phyloP scores from a whole-genome alignment of 2,113 vertebrate genomes.

The Cranoglanis bouderius region DNA sequence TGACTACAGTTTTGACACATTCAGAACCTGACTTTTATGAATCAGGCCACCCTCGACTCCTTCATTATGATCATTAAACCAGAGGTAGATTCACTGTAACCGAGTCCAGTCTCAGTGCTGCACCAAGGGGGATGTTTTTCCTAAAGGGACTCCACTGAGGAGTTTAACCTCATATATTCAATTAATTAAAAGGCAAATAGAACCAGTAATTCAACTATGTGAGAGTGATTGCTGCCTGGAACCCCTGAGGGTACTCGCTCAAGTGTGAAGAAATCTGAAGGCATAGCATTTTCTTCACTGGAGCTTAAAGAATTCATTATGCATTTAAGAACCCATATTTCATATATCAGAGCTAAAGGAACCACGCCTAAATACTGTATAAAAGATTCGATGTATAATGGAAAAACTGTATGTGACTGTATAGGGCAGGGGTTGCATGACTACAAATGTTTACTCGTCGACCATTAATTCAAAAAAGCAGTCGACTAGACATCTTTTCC shows the following conservation, averaged over 20 bases:
- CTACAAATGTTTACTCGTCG: background rate
- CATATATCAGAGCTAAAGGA: background rate
- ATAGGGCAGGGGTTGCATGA: background rate
- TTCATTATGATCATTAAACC: background rate
- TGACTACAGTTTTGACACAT: background rate
- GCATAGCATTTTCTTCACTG: background rate
- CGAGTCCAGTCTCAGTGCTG: background rate
- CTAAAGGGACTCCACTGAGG: background rate
- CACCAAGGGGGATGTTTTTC: background rate
- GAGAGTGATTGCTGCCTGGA: background rate
- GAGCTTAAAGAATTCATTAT: background rate
- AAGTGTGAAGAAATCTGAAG: slow-evolving; percentile 1
- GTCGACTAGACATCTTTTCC: background rate
- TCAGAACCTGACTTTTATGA: background rate
- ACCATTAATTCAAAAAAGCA: background rate
- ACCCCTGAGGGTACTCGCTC: background rate
- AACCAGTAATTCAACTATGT: slow-evolving; percentile 27
- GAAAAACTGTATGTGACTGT: background rate
- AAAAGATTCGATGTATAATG: background rate
- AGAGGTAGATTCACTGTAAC: background rate
- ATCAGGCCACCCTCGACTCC: background rate
- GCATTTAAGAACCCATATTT: background rate
- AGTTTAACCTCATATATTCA: background rate
- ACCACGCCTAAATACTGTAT: background rate
- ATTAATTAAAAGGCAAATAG: slow-evolving; percentile 39